Base-by-base conservation (phyloP, 2,888 invertebrate species). In the Psylliodes chrysocephalus region DNA sequence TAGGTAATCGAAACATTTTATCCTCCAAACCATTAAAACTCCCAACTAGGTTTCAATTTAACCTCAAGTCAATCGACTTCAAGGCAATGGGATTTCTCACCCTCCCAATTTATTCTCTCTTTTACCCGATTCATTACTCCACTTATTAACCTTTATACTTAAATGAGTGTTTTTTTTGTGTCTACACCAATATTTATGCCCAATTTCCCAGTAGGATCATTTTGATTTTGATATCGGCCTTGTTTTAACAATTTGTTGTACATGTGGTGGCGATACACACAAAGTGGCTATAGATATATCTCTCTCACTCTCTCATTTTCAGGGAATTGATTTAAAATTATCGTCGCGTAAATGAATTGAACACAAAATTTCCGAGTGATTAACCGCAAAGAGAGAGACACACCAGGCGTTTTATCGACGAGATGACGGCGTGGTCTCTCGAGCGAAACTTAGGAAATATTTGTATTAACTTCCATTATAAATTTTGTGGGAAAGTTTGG, bases 341-440 rank as follows among this genome's bases (percentile, higher is more conserved):
- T 55, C 22, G 19, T 42, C 42, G 42, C 42, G 25, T 12, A 54
- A 55, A 22, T 42, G 54, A 42, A 44, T 42, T 30, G 54, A 55
- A 55, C 42, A 53, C 54, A 12, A 17, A 44, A 44, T 55, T 55
- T 55, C 54, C 54, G 44, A 42, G 25, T 44, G 54, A 55, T 44
- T 30, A 18, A 28, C 18, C 30, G n/a, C 54, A 30, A 30, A 42
- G 30, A n/a, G 54, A 42, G 30, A 19, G 2, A n/a, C n/a, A n/a
- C n/a, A n/a, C n/a, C n/a, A n/a, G 30, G 42, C 0, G 30, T 42
- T 55, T 55, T 30, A 55, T 44, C 40, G 30, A 55, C 30, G 38
- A n/a, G n/a, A n/a, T n/a, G n/a, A 28, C 19, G 42, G 30, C 10
- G 33, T 33, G 33, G 33, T 14, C 30, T 8, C 8, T 44, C 54